Base-by-base conservation (phyloP, 2,888 invertebrate species). In the Thecocarcelia acutangulata region DNA sequence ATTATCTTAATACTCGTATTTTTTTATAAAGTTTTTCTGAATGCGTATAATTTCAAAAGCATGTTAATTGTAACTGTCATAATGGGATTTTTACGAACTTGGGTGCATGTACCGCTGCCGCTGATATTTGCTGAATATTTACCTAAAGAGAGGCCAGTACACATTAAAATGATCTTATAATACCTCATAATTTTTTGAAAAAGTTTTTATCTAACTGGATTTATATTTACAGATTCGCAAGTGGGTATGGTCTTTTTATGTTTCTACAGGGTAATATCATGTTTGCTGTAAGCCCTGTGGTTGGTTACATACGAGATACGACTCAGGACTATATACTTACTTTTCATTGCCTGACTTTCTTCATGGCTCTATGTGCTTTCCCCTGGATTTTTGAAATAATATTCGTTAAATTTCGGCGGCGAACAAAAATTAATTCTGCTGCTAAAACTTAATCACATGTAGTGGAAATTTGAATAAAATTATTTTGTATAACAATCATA, bases 241-340 rank as follows among this genome's bases (percentile, higher is more conserved):
- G 94, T 0, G 95, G 95, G 0, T 93, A 95, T 85, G 94, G 95
- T 0, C 89, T 96, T 48, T 95, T 93, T 85, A 94, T 95, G 88
- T 92, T 95, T 24, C 93, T 95, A 76, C 94, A 94, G 82, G 96
- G 95, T 1, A 91, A 93, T 28, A 91, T 94, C 5, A 94, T 94
- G 89, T 92, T 95, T 40, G 85, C 93, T n/a, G 93, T 94, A 72
- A 94, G 95, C 61, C 94, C 94, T 1, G 87, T 95, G 74, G 93
- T 94, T 85, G 95, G 95, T 92, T 89, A 92, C 66, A 89, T 94
- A 46, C 93, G 93, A 83, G 92, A 93, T 86, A 90, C 92, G 50
- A 94, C 95, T 0, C 92, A 93, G 13, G 94, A 94, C 85, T 94
- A 94, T 86, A 90, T 92, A 9, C 91, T 94, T 85, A 94, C 94